Evolutionary conservation across 1,140 invertebrate species (phyloP).

Genomic region (Diprion similis): DNA sequence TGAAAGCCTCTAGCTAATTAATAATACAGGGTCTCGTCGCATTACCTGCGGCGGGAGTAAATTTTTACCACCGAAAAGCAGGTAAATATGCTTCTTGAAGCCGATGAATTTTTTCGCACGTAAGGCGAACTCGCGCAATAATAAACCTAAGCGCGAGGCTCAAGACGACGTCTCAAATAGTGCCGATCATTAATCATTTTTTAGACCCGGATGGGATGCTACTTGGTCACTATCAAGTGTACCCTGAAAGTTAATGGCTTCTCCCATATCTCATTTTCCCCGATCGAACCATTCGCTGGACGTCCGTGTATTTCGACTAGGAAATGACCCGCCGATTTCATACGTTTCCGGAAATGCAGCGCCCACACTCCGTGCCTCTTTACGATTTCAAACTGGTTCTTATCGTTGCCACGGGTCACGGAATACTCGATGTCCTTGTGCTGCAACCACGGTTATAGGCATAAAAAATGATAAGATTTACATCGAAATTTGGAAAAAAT

Average conservation of each 20-base stretch:
- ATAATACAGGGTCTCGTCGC: too few relatives aligned
- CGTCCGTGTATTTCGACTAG: conserved; percentile 66
- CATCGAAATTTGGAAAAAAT: not conserved
- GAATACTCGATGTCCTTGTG: conserved; percentile 70
- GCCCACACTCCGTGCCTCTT: conserved; percentile 69
- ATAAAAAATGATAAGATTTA: conserved; percentile 9
- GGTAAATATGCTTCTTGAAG: too few relatives aligned
- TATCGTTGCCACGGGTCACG: conserved; percentile 71
- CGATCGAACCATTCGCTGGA: conserved; percentile 41
- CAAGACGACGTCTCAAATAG: too few relatives aligned
- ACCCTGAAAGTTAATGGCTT: conserved; percentile 65
- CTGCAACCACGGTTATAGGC: conserved; percentile 31
- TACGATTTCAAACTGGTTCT: conserved; percentile 71
- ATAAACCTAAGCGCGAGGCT: too few relatives aligned
- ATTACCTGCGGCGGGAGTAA: too few relatives aligned
- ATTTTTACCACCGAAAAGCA: too few relatives aligned
- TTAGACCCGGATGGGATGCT: conserved; percentile 3
- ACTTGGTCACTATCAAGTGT: conserved; percentile 60
- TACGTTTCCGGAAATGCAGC: conserved; percentile 67
- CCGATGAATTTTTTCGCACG: too few relatives aligned
- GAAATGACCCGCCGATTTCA: conserved; percentile 65
- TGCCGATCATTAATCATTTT: too few relatives aligned
- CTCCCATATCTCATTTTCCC: conserved; percentile 55
- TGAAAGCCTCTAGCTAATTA: too few relatives aligned
- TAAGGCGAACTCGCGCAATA: too few relatives aligned